These are phyloP conservation scores for Acleris emargana DNA, from an alignment of 2,888 invertebrate species.

Conservation along the genomic window DNA sequence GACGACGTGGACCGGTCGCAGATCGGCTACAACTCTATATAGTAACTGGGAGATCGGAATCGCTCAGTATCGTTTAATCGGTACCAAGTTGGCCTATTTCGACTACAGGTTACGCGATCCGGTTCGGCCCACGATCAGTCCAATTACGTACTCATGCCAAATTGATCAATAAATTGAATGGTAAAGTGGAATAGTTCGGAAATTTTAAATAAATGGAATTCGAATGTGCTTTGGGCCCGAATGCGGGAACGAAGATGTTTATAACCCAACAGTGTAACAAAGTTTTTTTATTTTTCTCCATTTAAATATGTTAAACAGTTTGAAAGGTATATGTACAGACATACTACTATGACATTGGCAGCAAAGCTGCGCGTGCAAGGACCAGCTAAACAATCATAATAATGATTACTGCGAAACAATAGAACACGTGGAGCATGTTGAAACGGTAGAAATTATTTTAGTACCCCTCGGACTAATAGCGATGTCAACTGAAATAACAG, in stretches of 20 bases:
- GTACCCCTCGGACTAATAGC: conserved; percentile 50
- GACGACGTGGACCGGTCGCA: conserved; percentile 47
- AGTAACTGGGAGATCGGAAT: conserved; percentile 51
- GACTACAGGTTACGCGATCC: conserved; percentile 48
- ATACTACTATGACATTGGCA: not conserved
- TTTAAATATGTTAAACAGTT: not conserved
- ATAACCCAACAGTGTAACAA: too few species aligned
- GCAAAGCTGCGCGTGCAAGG: not conserved
- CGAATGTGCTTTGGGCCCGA: conserved; percentile 10
- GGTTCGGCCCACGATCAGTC: conserved; percentile 48
- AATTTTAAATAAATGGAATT: conserved; percentile 18
- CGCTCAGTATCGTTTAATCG: conserved; percentile 50
- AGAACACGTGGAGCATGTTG: conserved; percentile 54
- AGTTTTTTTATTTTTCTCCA: not conserved
- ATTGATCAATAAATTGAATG: conserved; percentile 41
- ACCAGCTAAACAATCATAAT: conserved; percentile 44
- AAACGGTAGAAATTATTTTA: conserved; percentile 56
- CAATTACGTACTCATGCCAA: conserved; percentile 46
- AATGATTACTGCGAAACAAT: conserved; percentile 55
- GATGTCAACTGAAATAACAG: conserved; percentile 61
- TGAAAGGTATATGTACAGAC: too few species aligned
- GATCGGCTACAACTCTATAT: conserved; percentile 50
- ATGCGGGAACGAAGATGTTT: conserved; percentile 1
- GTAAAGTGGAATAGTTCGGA: conserved; percentile 20
- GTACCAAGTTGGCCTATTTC: conserved; percentile 51